Evolutionary conservation across 1,140 invertebrate genomes (phyloP).

Genomic region (Berghia stephanieae): DNA sequence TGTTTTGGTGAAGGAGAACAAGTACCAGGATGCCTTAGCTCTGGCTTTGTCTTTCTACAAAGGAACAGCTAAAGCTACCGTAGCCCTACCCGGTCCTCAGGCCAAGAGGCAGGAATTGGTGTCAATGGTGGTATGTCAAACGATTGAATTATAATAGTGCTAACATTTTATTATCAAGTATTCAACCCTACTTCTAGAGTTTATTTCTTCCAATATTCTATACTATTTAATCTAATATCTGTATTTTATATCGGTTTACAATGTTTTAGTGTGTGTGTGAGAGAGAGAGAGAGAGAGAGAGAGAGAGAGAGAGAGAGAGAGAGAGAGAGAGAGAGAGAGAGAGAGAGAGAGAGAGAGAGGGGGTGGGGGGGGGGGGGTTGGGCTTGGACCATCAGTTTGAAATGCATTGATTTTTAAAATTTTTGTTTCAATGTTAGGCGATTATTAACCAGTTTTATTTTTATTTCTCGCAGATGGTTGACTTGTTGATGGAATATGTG

Average conservation of each 20-base stretch:
- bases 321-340: no score
- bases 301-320: no score
- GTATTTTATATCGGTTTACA: no score
- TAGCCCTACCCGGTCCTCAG: constrained; percentile 68
- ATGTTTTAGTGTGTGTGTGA: no score
- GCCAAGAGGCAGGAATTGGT: constrained; percentile 72
- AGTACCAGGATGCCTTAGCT: constrained; percentile 74
- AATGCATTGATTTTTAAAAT: not conserved
- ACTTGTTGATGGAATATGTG: constrained; percentile 70
- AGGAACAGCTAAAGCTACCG: constrained; percentile 75
- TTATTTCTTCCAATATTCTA: not conserved
- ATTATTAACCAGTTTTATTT: no score
- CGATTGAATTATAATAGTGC: no score
- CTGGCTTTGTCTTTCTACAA: constrained; percentile 77
- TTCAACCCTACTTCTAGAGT: no score
- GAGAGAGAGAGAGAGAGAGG: no score
- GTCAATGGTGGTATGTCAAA: constrained; percentile 70
- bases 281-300: no score
- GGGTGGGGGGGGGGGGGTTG: not conserved
- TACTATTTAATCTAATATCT: no score
- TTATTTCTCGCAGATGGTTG: constrained; percentile 69
- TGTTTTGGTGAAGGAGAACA: constrained; percentile 69
- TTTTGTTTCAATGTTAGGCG: no score
- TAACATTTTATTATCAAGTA: no score
- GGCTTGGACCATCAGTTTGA: not conserved